Percentiles rank a stretch among this genome's conserved stretches.
phyloP scores from a whole-genome alignment of 2,113 vertebrate species.

The Pollimyrus isidori region DNA sequence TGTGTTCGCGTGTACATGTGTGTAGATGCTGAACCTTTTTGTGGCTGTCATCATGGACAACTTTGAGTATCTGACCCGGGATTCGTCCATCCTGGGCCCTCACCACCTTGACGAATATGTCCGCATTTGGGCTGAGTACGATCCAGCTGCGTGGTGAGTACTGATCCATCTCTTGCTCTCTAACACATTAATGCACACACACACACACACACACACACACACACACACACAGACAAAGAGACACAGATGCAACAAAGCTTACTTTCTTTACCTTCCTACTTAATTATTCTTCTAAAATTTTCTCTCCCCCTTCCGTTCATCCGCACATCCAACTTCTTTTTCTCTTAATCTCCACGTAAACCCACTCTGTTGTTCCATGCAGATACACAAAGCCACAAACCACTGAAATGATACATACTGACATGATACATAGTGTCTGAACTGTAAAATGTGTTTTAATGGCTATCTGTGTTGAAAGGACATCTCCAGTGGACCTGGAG shows the following conservation, averaged over 20 bases:
- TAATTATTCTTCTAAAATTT: not conserved
- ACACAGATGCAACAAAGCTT: not conserved
- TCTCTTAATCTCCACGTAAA: not conserved
- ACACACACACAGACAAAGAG: not conserved
- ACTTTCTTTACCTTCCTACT: not conserved
- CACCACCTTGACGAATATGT: conserved; percentile 98
- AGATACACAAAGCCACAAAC: not conserved
- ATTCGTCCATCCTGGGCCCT: conserved; percentile 96
- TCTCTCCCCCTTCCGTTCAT: not conserved
- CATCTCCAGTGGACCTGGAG: not conserved
- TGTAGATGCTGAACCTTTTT: conserved; percentile 96
- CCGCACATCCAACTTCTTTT: not conserved
- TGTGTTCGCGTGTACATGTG: not conserved
- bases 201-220: not conserved
- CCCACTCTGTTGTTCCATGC: not conserved
- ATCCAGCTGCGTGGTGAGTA: conserved; percentile 96
- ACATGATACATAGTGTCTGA: not conserved
- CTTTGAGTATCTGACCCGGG: conserved; percentile 95
- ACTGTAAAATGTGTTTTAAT: not conserved
- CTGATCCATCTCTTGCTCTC: not conserved
- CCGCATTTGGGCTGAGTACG: conserved; percentile 98
- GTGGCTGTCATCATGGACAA: conserved; percentile 99
- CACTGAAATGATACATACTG: not conserved
- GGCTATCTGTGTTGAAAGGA: not conserved
- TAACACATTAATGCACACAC: not conserved